Evolutionary conservation across 92 coral and sea anemone genomes (phyloP).

Genomic region (Epizoanthus rinbou): DNA sequence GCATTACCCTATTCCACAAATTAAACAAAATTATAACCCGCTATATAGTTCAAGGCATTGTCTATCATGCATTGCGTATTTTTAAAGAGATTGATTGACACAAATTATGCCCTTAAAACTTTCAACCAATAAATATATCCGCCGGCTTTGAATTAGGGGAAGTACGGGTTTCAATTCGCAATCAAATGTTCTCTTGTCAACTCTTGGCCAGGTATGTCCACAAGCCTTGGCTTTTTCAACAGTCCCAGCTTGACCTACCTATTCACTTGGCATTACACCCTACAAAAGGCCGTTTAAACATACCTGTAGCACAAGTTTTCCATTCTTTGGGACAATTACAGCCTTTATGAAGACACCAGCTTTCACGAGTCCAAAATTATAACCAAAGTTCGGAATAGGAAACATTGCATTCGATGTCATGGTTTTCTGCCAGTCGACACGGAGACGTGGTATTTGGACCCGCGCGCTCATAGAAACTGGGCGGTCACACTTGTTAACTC

Average conservation of each 20-base stretch:
- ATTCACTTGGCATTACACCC: too few species aligned
- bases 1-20: too few species aligned
- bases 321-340: constrained; percentile 24
- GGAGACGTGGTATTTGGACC: constrained; percentile 41
- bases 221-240: too few species aligned
- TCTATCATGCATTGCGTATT: too few species aligned
- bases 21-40: too few species aligned
- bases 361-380: neutral
- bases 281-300: neutral
- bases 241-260: too few species aligned
- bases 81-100: too few species aligned
- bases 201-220: neutral
- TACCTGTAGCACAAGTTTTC: constrained; percentile 50
- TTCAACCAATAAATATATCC: too few species aligned
- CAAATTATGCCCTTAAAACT: too few species aligned
- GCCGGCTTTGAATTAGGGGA: too few species aligned
- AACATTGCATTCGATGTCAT: constrained; percentile 22
- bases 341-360: constrained; percentile 53
- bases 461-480: constrained; percentile 51
- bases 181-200: neutral
- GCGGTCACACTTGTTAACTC: constrained; percentile 54
- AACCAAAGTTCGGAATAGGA: constrained; percentile 57
- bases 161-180: too few species aligned
- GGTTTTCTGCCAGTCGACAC: constrained; percentile 34
- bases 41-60: too few species aligned